phyloP scores from a whole-genome alignment of 2,888 invertebrate species.

The Sipunculus nudus region DNA sequence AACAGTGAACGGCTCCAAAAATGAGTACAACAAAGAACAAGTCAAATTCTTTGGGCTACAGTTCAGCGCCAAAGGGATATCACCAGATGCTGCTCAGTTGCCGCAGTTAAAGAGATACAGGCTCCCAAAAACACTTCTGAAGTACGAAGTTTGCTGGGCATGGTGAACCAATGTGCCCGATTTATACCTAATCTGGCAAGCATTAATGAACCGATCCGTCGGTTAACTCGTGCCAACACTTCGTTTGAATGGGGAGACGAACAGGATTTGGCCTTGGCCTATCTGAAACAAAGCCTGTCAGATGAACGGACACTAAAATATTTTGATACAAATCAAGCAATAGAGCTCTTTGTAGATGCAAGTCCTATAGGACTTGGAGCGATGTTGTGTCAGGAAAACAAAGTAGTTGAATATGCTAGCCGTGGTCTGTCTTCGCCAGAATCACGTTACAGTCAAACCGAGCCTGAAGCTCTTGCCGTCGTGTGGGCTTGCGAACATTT shows the following conservation, averaged over 20 bases:
- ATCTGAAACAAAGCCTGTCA: constrained; percentile 11
- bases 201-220: constrained; percentile 38
- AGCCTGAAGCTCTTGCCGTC: constrained; percentile 3
- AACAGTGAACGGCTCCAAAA: constrained; percentile 27
- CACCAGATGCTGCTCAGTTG: too few species aligned
- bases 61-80: constrained; percentile 16
- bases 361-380: constrained; percentile 42
- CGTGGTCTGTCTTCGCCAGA: background rate
- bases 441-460: constrained; percentile 10
- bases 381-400: constrained; percentile 17
- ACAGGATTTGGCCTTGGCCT: constrained; percentile 32
- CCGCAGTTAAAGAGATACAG: constrained; percentile 31
- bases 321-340: constrained; percentile 29
- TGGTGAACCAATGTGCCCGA: constrained; percentile 38
- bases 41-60: background rate
- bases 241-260: constrained; percentile 35
- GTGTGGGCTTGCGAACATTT: constrained; percentile 12
- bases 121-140: constrained; percentile 38
- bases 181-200: constrained; percentile 43
- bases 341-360: constrained; percentile 37
- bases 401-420: background rate
- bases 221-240: constrained; percentile 31
- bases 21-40: constrained; percentile 8
- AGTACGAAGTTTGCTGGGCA: constrained; percentile 39
- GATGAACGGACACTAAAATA: constrained; percentile 24